Base-by-base conservation (phyloP, 2,113 vertebrate genomes). In the Tetraodon nigroviridis region DNA sequence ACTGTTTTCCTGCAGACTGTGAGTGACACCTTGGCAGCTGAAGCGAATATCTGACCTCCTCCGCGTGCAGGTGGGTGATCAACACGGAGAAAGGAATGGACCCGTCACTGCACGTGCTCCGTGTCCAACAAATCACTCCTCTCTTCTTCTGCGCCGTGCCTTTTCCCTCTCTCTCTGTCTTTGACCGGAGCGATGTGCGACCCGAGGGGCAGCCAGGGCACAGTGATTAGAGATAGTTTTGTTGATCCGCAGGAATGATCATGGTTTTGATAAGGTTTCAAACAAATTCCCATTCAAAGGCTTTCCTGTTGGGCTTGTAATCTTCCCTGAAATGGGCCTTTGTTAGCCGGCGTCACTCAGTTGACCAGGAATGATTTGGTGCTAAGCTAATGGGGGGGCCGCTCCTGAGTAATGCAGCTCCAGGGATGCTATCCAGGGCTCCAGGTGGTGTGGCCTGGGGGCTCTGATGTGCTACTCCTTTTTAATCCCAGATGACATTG, bases 221-320 rank as follows among this genome's bases (percentile, higher is more conserved):
- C 63, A 67, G 70, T 86, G 87, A 88, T 89, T 88, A 90, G 85
- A 88, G 89, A 89, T 88, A 60, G 71, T 83, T 88, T 73, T 82
- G 83, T 79, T 89, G 89, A 88, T 88, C 81, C 62, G 73, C 64
- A 75, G 79, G 82, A 83, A 73, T 78, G 91, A 89, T 89, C 81
- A 71, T 78, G 88, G 73, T 87, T 89, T 89, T 80, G 79, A 91
- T 91, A 90, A 88, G 77, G 83, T 90, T 91, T 90, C 86, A 90
- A 90, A 87, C 87, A 88, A 88, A 84, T 82, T 87, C 73, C 69
- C 77, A 89, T 89, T 90, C 73, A 83, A 91, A 90, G 88, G 86
- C 73, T 87, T 89, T 90, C 83, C 85, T 91, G 84, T 90, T 87
- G 67, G 72, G 83, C 66, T 86, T 86, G 84, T 90, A 89, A 91